A percentile compares a stretch with the other conserved stretches of the same genome.
Evolutionary conservation across 35 echinoderm and acorn worm genomes (phyloP).

Genomic region (Anneissia japonica): DNA sequence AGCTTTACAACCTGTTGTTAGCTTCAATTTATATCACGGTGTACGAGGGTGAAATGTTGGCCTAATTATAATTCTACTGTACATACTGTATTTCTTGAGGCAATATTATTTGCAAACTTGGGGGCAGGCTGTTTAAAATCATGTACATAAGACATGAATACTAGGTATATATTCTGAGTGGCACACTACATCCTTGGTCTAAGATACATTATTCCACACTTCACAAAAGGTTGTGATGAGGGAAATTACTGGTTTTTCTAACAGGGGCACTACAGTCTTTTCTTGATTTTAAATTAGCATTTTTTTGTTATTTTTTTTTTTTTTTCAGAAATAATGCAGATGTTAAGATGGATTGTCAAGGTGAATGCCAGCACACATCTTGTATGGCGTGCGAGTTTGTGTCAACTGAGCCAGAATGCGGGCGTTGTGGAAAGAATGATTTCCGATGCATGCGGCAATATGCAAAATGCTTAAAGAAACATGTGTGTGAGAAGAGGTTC

Average conservation of each 20-base stretch:
- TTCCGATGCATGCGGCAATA: constrained; percentile 66
- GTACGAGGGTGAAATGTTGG: background rate
- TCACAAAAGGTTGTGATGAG: background rate
- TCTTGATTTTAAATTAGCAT: background rate
- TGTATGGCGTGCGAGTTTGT: constrained; percentile 86
- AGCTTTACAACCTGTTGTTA: background rate
- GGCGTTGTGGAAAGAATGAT: constrained; percentile 53
- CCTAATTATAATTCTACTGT: background rate
- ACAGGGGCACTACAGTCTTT: background rate
- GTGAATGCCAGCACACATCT: constrained; percentile 91
- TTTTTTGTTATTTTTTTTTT: constrained; percentile 7
- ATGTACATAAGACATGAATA: background rate
- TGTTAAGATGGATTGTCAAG: constrained; percentile 63
- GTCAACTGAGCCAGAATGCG: constrained; percentile 63
- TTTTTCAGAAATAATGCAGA: constrained; percentile 74
- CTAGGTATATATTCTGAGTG: no score
- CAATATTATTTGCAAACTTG: background rate
- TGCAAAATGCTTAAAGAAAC: constrained; percentile 70
- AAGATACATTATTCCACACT: no score
- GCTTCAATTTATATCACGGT: background rate
- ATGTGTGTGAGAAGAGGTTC: constrained; percentile 65
- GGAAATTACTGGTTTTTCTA: background rate
- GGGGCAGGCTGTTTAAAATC: background rate
- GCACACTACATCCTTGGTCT: no score
- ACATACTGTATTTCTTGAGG: background rate